These are phyloP conservation scores for Gallinago stenura DNA, from an alignment of 2,797 vertebrate species.

Conservation along the genomic window DNA sequence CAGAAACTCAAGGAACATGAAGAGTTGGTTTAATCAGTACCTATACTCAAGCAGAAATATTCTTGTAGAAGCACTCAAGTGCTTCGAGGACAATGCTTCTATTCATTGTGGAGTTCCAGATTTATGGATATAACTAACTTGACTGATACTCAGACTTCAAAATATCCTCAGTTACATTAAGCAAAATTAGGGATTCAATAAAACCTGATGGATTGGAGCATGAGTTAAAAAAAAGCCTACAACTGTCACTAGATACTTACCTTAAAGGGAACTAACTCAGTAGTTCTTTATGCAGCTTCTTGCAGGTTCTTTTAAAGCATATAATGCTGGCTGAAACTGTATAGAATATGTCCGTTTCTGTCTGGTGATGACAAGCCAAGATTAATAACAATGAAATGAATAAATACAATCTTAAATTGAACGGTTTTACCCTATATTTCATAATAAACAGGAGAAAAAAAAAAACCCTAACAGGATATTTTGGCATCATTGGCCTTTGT, in stretches of 20 bases:
- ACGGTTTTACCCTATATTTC: background rate
- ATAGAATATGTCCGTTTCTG: background rate
- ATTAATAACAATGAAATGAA: background rate
- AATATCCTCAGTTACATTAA: conserved; percentile 2
- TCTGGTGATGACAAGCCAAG: background rate
- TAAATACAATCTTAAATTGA: background rate
- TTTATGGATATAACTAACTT: background rate
- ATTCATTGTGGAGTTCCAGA: conserved; percentile 1
- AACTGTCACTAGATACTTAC: background rate
- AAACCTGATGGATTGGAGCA: background rate
- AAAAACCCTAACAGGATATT: background rate
- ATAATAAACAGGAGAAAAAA: background rate
- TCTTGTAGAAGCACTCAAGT: conserved; percentile 3
- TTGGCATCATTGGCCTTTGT: background rate
- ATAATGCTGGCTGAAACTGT: background rate
- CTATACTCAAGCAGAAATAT: conserved; percentile 20
- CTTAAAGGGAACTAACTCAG: background rate
- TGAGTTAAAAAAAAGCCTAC: background rate
- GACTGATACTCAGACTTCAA: background rate
- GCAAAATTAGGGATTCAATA: conserved; percentile 20
- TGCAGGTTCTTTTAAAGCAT: background rate
- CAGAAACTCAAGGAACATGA: conserved; percentile 32
- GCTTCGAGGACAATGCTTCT: background rate
- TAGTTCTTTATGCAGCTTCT: background rate
- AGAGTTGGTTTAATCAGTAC: conserved; percentile 49